Percentiles rank a stretch among this genome's conserved stretches.
Evolutionary conservation across 2,113 vertebrate genomes (phyloP).

Genomic region (Rhabdomys dilectus): DNA sequence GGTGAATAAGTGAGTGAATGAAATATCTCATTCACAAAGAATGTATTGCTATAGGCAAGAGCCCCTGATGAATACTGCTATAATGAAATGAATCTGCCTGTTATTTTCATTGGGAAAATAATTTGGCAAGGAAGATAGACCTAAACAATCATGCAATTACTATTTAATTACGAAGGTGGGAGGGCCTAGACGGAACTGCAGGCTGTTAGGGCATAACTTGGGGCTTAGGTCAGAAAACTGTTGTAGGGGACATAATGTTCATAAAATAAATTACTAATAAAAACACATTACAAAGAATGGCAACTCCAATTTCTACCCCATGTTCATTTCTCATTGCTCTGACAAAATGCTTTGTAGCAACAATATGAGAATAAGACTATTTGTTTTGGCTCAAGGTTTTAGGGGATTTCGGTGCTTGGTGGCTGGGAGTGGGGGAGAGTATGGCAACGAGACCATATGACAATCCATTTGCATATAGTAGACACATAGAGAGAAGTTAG

Average conservation of each 20-base stretch:
- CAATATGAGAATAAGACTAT: neutral
- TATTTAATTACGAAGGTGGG: slow-evolving; percentile 44
- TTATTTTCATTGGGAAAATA: slow-evolving; percentile 63
- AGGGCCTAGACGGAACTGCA: neutral
- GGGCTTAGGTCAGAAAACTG: neutral
- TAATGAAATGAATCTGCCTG: slow-evolving; percentile 11
- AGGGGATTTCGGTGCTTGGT: neutral
- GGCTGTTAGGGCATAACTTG: neutral
- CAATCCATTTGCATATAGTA: neutral
- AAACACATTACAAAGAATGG: neutral
- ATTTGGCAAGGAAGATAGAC: slow-evolving; percentile 56
- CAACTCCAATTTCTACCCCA: neutral
- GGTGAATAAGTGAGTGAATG: slow-evolving; percentile 46
- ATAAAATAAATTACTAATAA: slow-evolving; percentile 15
- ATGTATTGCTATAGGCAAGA: slow-evolving; percentile 62
- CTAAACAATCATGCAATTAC: slow-evolving; percentile 63
- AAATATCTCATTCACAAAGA: slow-evolving; percentile 66
- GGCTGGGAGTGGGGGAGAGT: too few species aligned
- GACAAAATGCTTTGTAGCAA: neutral
- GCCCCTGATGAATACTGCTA: neutral
- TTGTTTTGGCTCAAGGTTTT: neutral
- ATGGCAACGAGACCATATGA: neutral
- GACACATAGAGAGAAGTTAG: neutral
- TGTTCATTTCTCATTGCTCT: neutral
- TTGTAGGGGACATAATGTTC: neutral